Evolutionary conservation across 30 jellyfish, hydroid and myxozoan genomes (phyloP), one percentile per base, ranked within the genome.

Genomic region (Chrysaora quinquecirrha): DNA sequence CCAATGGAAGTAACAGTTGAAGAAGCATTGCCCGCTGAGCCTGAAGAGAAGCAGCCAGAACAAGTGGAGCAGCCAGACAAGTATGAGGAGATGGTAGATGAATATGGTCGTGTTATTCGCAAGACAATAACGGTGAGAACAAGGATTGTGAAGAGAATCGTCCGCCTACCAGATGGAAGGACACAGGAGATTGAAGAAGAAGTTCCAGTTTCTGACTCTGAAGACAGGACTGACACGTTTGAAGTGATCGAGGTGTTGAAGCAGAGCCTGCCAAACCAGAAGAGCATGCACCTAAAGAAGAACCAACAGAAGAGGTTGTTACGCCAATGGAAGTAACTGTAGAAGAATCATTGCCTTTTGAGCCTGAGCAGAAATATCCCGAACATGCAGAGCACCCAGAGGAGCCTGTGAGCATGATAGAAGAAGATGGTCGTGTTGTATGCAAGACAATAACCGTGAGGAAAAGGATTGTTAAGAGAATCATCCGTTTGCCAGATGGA

Each of bases 41-140:
- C 79, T 3, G 79, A 67, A 67, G 84, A n/a, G n/a, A n/a, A n/a
- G n/a, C n/a, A n/a, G n/a, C n/a, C n/a, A n/a, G n/a, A n/a, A n/a
- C n/a, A n/a, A n/a, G n/a, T n/a, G n/a, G n/a, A 72, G 25, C 25
- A 25, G 82, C 90, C 90, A 18, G 90, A 82, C 20, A 84, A 71
- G 65, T 9, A 58, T 10, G 89, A 73, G 65, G 38, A 83, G 22
- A 84, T 65, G 31, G 60, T 25, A 10, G 32, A n/a, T 21, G 58
- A 43, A 43, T 43, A 43, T 43, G 58, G 58, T 43, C 58, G 58
- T 6, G 58, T 43, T 43, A 16, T 43, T 43, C 58, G 58, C 58
- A 43, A 43, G 16, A 43, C 58, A 43, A 43, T 43, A 9, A 43
- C 58, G 16, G 58, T 43, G 58, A 43, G 58, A 43, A 43, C 9